These are phyloP conservation scores for Anarhynchus alexandrinus DNA, from an alignment of 2,113 vertebrate species.

Conservation along the genomic window DNA sequence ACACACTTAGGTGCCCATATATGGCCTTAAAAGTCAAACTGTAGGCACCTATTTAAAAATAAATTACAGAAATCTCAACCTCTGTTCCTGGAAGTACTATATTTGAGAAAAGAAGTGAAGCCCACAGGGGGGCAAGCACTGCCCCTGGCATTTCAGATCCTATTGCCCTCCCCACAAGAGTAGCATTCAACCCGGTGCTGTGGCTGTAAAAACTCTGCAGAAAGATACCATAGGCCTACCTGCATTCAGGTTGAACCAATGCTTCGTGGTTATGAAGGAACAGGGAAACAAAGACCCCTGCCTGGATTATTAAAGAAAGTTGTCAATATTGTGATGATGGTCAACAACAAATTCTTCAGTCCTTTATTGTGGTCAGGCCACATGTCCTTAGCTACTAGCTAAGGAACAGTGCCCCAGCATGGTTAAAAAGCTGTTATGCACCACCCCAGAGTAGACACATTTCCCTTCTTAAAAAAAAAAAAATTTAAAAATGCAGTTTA, in stretches of 20 bases:
- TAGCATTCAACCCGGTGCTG: neutral
- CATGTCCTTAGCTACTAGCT: neutral
- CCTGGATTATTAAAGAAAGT: neutral
- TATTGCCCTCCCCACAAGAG: neutral
- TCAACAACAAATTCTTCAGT: neutral
- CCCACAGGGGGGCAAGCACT: neutral
- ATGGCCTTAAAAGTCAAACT: neutral
- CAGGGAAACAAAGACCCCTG: accelerated
- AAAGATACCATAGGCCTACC: neutral
- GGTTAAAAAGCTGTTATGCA: neutral
- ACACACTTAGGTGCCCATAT: neutral
- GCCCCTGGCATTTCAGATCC: neutral
- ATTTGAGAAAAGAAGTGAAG: neutral
- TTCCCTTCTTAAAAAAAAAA: neutral
- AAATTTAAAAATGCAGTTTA: neutral
- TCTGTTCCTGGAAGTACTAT: neutral
- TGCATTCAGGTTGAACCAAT: neutral
- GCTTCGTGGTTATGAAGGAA: neutral
- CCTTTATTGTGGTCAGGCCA: neutral
- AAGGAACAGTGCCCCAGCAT: neutral
- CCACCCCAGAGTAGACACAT: neutral
- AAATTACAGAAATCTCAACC: neutral
- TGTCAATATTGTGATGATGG: neutral
- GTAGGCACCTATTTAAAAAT: neutral
- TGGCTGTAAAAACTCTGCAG: neutral